Evolutionary conservation across 2,797 vertebrate genomes (phyloP).

Genomic region (Clarias fuscus): DNA sequence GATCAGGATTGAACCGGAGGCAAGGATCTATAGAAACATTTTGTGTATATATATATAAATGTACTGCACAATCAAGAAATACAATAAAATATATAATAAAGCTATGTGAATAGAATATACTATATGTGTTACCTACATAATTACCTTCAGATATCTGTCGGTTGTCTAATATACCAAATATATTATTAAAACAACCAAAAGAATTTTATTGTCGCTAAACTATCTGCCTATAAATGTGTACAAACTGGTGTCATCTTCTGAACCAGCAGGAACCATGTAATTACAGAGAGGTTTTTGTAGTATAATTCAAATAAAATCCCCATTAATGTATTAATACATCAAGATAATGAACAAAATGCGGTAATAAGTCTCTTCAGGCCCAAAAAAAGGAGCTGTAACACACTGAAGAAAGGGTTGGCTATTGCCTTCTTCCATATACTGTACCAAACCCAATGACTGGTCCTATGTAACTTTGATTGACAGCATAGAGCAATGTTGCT

Average conservation of each 20-base stretch:
- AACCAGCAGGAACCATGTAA: neutral
- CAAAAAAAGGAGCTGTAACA: neutral
- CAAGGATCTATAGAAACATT: conserved; percentile 44
- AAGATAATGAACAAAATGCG: neutral
- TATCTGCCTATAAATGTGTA: neutral
- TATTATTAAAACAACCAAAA: neutral
- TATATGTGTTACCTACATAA: neutral
- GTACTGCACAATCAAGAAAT: neutral
- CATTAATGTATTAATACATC: neutral
- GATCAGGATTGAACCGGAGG: conserved; percentile 59
- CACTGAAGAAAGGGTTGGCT: neutral
- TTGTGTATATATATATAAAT: neutral
- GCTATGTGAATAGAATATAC: neutral
- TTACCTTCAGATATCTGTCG: neutral
- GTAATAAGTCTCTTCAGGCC: neutral
- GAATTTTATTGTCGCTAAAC: neutral
- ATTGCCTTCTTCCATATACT: neutral
- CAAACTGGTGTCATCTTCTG: neutral
- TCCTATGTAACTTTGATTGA: no score
- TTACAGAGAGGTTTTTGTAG: neutral
- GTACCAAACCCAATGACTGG: neutral
- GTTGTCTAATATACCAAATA: neutral
- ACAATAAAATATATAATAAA: neutral
- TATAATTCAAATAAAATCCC: neutral
- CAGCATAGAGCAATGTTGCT: neutral